Evolutionary conservation across 2,888 invertebrate genomes (phyloP).

Genomic region (Conus canariensis): DNA sequence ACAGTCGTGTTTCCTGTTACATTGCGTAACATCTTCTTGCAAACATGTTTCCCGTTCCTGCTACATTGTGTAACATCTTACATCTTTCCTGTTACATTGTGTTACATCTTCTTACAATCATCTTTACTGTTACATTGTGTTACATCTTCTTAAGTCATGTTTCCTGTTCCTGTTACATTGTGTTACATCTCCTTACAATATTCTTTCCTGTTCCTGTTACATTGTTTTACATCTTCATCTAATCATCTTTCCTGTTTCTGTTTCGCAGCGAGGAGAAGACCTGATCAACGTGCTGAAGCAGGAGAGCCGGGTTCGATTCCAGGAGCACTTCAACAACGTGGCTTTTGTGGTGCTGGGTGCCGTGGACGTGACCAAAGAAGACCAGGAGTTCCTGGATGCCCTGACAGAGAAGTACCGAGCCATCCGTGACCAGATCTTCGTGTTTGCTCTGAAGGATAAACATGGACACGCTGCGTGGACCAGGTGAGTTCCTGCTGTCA

Average conservation of each 20-base stretch:
- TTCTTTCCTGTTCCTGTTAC: background rate
- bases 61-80: too few species aligned
- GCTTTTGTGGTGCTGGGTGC: slow-evolving; percentile 70
- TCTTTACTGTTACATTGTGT: background rate
- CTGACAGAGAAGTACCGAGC: slow-evolving; percentile 61
- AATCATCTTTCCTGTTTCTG: background rate
- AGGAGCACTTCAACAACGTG: slow-evolving; percentile 68
- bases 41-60: too few species aligned
- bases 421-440: slow-evolving; percentile 60
- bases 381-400: slow-evolving; percentile 57
- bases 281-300: slow-evolving; percentile 34
- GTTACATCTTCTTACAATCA: background rate
- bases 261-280: background rate
- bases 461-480: slow-evolving; percentile 65
- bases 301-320: slow-evolving; percentile 16
- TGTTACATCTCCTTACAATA: background rate
- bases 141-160: background rate
- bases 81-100: too few species aligned
- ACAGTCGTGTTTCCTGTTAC: background rate
- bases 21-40: too few species aligned
- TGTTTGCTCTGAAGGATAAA: slow-evolving; percentile 66
- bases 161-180: background rate
- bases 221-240: background rate
- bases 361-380: slow-evolving; percentile 62
- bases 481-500: slow-evolving; percentile 56